phyloP scores from a whole-genome alignment of 2,888 invertebrate genomes.

The Sinodicranocentrus sp. region DNA sequence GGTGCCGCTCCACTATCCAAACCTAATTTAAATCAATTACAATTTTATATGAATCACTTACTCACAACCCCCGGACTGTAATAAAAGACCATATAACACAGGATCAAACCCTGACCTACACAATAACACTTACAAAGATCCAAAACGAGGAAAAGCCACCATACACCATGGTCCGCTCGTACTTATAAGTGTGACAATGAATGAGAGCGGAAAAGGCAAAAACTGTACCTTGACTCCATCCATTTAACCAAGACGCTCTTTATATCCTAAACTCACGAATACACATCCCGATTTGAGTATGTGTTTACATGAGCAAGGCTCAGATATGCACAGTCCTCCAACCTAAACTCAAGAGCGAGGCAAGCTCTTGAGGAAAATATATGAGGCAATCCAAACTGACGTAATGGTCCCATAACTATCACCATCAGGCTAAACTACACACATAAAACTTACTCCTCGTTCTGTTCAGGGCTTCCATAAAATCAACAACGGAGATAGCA shows the following conservation, averaged over 20 bases:
- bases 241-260: conserved; percentile 14
- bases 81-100: too few species aligned
- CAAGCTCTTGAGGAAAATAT: conserved; percentile 68
- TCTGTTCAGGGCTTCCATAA: not conserved
- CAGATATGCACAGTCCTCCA: too few species aligned
- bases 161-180: conserved; percentile 9
- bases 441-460: conserved; percentile 45
- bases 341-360: not conserved
- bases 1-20: too few species aligned
- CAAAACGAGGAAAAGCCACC: conserved; percentile 28
- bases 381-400: conserved; percentile 75
- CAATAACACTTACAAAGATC: conserved; percentile 18
- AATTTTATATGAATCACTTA: too few species aligned
- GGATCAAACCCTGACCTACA: conserved; percentile 48
- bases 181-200: conserved; percentile 40
- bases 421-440: conserved; percentile 62
- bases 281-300: too few species aligned
- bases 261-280: too few species aligned
- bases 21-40: too few species aligned
- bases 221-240: conserved; percentile 29
- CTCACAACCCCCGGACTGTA: too few species aligned
- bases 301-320: too few species aligned
- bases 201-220: conserved; percentile 47
- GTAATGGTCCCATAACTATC: conserved; percentile 76
- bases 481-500: not conserved